Percentiles rank a stretch among this genome's conserved stretches.
Conservation (phyloP, 2,888 invertebrate genomes). For the Zygaena filipendulae region DNA sequence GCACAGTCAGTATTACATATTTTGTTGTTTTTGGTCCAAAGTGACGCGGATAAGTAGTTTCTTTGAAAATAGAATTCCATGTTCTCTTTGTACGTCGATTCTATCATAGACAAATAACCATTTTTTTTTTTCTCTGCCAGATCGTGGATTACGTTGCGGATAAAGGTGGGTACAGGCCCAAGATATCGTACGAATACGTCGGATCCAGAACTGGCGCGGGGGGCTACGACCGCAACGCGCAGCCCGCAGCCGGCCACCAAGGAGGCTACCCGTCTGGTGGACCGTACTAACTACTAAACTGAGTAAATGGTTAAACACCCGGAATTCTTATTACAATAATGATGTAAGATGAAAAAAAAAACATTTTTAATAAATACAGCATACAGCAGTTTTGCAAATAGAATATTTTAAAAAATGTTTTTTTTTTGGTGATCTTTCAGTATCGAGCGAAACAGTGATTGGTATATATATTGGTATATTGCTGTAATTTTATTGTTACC, state of each 20-base stretch:
- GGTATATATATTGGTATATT: neutral
- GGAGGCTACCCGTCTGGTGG: slow-evolving; percentile 21
- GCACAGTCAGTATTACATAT: neutral
- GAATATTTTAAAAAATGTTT: no score
- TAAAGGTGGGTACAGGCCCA: slow-evolving; percentile 74
- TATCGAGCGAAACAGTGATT: no score
- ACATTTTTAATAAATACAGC: neutral
- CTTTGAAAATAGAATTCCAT: no score
- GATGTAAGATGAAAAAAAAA: neutral
- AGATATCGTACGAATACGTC: slow-evolving; percentile 73
- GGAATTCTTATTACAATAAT: no score
- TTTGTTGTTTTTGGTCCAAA: neutral
- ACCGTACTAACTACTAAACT: no score
- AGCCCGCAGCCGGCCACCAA: slow-evolving; percentile 15
- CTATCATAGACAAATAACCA: neutral
- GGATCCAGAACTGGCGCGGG: slow-evolving; percentile 33
- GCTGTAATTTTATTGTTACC: neutral
- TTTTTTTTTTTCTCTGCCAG: slow-evolving; percentile 35
- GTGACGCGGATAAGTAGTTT: no score
- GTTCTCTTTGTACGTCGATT: no score
- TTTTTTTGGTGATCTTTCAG: no score
- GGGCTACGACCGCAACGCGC: slow-evolving; percentile 26
- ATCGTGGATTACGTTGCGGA: slow-evolving; percentile 78
- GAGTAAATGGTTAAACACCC: no score
- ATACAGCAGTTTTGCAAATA: no score